These are phyloP conservation scores for Trinectes maculatus DNA, from an alignment of 2,113 vertebrate species.

Conservation along the genomic window DNA sequence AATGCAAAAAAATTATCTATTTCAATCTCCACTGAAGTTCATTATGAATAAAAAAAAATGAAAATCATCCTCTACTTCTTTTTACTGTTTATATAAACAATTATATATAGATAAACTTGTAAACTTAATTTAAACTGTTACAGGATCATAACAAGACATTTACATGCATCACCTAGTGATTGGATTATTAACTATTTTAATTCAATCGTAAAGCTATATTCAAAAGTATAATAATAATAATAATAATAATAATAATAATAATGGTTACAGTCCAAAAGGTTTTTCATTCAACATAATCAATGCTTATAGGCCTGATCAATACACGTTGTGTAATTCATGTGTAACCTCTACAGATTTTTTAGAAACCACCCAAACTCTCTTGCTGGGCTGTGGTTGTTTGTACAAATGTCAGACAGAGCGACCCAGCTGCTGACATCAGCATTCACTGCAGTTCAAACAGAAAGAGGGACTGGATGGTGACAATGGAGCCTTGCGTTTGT, in stretches of 20 bases:
- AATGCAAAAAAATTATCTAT: no score
- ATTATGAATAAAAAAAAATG: no score
- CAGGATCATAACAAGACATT: no score
- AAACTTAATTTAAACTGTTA: background rate
- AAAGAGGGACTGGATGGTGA: constrained; percentile 25
- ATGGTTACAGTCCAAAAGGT: no score
- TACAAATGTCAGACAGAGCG: constrained; percentile 3
- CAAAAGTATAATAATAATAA: no score
- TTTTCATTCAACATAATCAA: background rate
- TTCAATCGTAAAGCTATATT: background rate
- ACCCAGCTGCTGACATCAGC: constrained; percentile 4
- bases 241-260: no score
- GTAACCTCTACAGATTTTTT: background rate
- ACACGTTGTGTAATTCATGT: background rate
- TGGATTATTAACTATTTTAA: background rate
- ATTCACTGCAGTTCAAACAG: constrained; percentile 42
- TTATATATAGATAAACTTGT: no score
- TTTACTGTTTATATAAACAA: no score
- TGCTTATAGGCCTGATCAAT: no score
- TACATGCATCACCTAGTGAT: background rate
- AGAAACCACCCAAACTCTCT: background rate
- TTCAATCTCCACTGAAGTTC: no score
- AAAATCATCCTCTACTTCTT: no score
- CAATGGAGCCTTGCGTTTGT: constrained; percentile 46
- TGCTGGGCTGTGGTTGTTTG: background rate